These are phyloP conservation scores for Hirudo medicinalis DNA, from an alignment of 1,140 invertebrate species.

Conservation along the genomic window DNA sequence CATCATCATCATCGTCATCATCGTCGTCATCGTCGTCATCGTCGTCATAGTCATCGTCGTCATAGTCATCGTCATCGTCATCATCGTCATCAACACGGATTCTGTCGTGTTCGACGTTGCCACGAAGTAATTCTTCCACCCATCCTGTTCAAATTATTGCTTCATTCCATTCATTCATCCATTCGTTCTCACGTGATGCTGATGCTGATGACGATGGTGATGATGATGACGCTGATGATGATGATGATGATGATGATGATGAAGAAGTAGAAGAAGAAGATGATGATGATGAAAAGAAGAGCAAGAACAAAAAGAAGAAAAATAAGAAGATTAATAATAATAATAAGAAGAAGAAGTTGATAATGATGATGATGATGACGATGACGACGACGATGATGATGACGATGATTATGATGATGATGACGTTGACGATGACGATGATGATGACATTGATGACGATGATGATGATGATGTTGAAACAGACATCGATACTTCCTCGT, in stretches of 20 bases:
- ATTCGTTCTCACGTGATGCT: neutral
- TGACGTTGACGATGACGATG: neutral
- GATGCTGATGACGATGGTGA: neutral
- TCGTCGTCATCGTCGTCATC: conserved; percentile 14
- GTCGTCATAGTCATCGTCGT: neutral
- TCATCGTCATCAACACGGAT: neutral
- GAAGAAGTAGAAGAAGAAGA: neutral
- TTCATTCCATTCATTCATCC: too few relatives aligned
- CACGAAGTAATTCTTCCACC: too few relatives aligned
- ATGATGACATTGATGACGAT: too few relatives aligned
- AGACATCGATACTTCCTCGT: too few relatives aligned
- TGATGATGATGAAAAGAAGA: conserved; percentile 1
- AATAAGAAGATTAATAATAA: too few relatives aligned
- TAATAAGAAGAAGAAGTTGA: too few relatives aligned
- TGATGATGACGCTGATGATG: neutral
- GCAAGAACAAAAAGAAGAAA: too few relatives aligned
- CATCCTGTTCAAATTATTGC: too few relatives aligned
- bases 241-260: neutral
- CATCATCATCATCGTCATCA: neutral
- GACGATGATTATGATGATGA: conserved; percentile 9
- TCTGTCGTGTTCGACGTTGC: neutral
- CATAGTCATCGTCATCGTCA: too few relatives aligned
- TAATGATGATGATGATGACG: neutral
- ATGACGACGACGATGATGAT: conserved; percentile 5
- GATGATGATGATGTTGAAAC: too few relatives aligned